Conservation (phyloP, 2,797 vertebrate species). For the Cryptoprocta ferox region DNA sequence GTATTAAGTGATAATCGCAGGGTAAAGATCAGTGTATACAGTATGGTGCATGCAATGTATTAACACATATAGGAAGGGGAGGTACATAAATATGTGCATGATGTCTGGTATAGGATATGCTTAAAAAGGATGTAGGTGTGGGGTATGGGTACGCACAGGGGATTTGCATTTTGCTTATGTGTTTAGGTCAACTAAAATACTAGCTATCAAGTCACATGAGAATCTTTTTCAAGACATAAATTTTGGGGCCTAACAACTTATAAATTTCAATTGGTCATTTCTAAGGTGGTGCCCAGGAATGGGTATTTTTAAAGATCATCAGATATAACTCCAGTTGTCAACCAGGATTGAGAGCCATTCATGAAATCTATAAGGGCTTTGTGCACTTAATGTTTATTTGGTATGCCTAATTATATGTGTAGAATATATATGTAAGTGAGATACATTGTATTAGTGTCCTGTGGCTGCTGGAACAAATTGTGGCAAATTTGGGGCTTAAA, state of each 20-base stretch:
- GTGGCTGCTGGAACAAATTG: not conserved
- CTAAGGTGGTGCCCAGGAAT: not conserved
- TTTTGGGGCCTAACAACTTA: not conserved
- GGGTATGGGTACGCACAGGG: not conserved
- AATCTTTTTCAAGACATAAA: not conserved
- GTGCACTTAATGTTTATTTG: not conserved
- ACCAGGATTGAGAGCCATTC: not conserved
- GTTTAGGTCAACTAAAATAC: not conserved
- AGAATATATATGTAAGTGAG: not conserved
- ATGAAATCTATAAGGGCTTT: not conserved
- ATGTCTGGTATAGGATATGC: not conserved
- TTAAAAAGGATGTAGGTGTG: not conserved
- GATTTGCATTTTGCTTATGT: not conserved
- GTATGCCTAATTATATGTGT: not conserved
- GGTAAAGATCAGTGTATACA: not conserved
- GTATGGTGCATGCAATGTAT: not conserved
- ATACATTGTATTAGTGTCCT: not conserved
- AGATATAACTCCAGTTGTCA: not conserved
- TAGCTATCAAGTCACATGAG: not conserved
- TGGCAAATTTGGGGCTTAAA: not conserved
- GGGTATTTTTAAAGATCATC: not conserved
- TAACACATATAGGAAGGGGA: not conserved
- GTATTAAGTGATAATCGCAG: not conserved
- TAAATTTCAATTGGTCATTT: not conserved
- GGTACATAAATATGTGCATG: not conserved